Base-by-base conservation (phyloP, 1,140 invertebrate species). In the Ips typographus region DNA sequence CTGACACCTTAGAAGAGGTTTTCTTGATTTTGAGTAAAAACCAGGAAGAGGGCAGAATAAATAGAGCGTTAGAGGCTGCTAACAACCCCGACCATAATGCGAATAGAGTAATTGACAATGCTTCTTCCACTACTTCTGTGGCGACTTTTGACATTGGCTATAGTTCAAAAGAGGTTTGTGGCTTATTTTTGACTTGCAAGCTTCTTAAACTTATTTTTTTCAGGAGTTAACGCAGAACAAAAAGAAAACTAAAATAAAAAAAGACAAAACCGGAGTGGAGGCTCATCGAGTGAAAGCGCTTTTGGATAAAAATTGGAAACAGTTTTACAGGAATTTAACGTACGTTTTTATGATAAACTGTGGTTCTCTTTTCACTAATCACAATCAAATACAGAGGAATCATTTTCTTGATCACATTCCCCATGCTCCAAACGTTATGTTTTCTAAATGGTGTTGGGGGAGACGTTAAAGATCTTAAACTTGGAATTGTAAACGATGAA, bases 391-490 rank as follows among this genome's bases (percentile, higher is more conserved):
- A 57, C 80, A 94, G 92, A 2, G 87, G 90, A 3, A 80, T 94
- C 5, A 76, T 90, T 63, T 96, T 96, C 78, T 88, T 94, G 61
- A 83, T 95, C 39, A 71, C 93, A 40, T 88, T 96, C 71, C 94
- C 95, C 1, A 82, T 93, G 2, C 78, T 95, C 4, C 88, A 95
- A 84, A 83, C 91, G n/a, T 81, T 88, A 3, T 81, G 91, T 1
- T 96, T 96, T 78, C 92, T 94, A 80, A 72, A 90, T 41, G 88
- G 92, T 7, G 88, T 96, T 58, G 94, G 94, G 3, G 84, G 86
- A 39, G 90, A 94, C 71, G 92, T 93, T 0, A 85, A 85, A 63
- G 84, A 87, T 47, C 81, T 96, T 0, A 81, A 83, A 8, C 73
- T 96, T 7, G 93, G 87, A 0, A 80, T 97, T 0, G 88, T 95